Conservation (phyloP, 2,888 invertebrate genomes). For the Pristionchus mayeri region DNA sequence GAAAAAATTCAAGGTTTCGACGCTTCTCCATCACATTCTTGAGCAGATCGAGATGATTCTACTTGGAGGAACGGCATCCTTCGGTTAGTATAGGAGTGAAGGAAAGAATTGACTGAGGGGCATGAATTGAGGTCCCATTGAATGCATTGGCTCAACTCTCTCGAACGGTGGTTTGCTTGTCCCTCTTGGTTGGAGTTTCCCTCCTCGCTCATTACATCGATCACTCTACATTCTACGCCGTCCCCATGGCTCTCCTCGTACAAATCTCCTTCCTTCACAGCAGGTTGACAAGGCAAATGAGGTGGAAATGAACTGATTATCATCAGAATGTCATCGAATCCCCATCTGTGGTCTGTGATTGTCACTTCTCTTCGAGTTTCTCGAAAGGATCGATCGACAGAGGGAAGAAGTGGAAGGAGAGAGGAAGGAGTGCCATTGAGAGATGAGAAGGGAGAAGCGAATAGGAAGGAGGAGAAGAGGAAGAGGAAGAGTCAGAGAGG, state of each 20-base stretch:
- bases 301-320: background rate
- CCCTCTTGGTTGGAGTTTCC: conserved; percentile 54
- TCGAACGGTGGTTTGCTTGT: conserved; percentile 52
- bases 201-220: conserved; percentile 52
- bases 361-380: conserved; percentile 3
- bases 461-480: conserved; percentile 48
- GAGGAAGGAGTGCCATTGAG: conserved; percentile 33
- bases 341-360: conserved; percentile 53
- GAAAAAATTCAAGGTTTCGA: conserved; percentile 91
- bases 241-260: conserved; percentile 41
- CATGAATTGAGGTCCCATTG: too few species aligned
- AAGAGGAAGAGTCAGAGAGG: conserved; percentile 39
- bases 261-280: conserved; percentile 45
- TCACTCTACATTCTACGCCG: conserved; percentile 41
- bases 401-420: background rate
- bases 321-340: conserved; percentile 64
- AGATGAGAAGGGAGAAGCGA: too few species aligned
- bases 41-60: conserved; percentile 85
- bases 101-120: too few species aligned
- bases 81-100: conserved; percentile 79
- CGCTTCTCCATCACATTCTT: conserved; percentile 94
- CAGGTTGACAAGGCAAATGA: too few species aligned
- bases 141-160: conserved; percentile 57
- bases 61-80: conserved; percentile 84
- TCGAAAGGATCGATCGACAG: background rate